Percentiles rank a stretch among this genome's conserved stretches.
phyloP scores from a whole-genome alignment of 2,113 vertebrate species.

The Pao palembangensis region DNA sequence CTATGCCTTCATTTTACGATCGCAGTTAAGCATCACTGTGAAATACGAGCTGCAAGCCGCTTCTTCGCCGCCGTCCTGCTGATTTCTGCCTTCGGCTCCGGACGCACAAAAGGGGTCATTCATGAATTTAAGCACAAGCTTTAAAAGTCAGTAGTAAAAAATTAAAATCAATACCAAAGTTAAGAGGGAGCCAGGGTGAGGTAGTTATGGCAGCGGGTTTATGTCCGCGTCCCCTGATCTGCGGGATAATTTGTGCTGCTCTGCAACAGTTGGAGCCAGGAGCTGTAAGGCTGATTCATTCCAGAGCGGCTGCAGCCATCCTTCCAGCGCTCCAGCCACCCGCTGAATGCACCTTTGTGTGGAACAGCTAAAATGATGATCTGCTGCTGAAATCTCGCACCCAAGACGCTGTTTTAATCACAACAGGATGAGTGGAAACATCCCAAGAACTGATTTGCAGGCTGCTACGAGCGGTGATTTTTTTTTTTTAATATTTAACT shows the following conservation, averaged over 20 bases:
- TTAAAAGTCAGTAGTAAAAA: constrained; percentile 46
- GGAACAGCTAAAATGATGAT: too few relatives aligned
- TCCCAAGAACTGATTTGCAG: not conserved
- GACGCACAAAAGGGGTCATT: constrained; percentile 11
- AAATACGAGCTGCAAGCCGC: too few relatives aligned
- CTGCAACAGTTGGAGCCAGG: constrained; percentile 10
- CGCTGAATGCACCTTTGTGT: too few relatives aligned
- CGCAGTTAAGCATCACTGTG: not conserved
- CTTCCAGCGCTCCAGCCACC: not conserved
- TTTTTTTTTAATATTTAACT: constrained; percentile 12
- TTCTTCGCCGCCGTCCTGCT: not conserved
- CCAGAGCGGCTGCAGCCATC: constrained; percentile 4
- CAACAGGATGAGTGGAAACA: too few relatives aligned
- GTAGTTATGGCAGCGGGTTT: constrained; percentile 15
- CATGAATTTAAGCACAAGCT: constrained; percentile 38
- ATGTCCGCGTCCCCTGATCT: constrained; percentile 39
- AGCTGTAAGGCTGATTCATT: constrained; percentile 7
- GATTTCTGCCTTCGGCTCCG: not conserved
- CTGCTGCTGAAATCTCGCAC: too few relatives aligned
- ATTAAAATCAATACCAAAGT: constrained; percentile 38
- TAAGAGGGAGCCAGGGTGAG: constrained; percentile 22
- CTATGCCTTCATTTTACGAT: not conserved
- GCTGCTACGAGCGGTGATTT: not conserved
- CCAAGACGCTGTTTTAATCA: too few relatives aligned
- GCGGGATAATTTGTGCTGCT: constrained; percentile 29